Evolutionary conservation across 2,113 vertebrate species (phyloP).

Genomic region (Elgaria multicarinata): DNA sequence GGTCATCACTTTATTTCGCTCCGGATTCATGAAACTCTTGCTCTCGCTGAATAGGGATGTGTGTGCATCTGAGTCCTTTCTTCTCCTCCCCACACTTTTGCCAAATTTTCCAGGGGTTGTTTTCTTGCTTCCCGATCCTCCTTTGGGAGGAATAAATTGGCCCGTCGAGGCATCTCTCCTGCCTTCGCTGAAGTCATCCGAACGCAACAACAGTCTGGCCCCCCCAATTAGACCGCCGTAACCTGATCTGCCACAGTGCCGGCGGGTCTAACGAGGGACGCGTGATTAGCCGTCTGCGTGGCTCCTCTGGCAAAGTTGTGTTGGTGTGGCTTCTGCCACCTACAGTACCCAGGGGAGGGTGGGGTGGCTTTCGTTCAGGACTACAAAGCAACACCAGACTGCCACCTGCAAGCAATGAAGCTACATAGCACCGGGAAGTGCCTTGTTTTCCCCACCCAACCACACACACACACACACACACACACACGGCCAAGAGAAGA

Average conservation of each 20-base stretch:
- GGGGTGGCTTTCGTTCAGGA: too few relatives aligned
- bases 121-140: not conserved
- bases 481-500: too few relatives aligned
- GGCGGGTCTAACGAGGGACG: not conserved
- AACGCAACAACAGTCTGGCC: not conserved
- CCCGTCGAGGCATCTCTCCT: not conserved
- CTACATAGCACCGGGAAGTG: not conserved
- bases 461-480: too few relatives aligned
- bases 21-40: not conserved
- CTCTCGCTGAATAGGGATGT: not conserved
- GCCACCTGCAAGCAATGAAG: not conserved
- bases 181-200: not conserved
- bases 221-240: constrained; percentile 11
- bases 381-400: not conserved
- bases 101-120: constrained; percentile 1
- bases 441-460: not conserved
- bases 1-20: not conserved
- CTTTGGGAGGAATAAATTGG: not conserved
- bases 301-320: not conserved
- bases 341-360: not conserved
- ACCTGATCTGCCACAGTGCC: not conserved
- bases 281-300: not conserved
- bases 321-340: not conserved
- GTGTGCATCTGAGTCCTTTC: not conserved
- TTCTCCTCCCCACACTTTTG: not conserved